phyloP scores from a whole-genome alignment of 2,113 vertebrate species.

The Scortum barcoo region DNA sequence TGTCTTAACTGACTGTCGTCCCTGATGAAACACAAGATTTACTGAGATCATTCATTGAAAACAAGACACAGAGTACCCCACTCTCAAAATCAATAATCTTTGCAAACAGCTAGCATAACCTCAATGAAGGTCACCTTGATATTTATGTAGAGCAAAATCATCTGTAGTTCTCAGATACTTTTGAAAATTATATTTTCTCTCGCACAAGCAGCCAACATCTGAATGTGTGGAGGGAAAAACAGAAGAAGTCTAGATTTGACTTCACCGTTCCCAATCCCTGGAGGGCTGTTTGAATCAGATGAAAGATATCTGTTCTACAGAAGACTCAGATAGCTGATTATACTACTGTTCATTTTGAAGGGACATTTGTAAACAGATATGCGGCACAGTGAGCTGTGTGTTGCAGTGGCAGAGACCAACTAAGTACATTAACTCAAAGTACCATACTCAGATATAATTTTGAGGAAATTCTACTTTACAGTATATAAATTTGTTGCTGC shows the following conservation, averaged over 20 bases:
- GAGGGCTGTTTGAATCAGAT: slow-evolving; percentile 54
- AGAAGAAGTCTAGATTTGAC: slow-evolving; percentile 14
- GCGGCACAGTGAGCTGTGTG: background rate
- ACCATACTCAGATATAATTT: background rate
- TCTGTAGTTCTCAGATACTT: slow-evolving; percentile 10
- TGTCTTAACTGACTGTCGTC: slow-evolving; percentile 16
- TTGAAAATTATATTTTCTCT: slow-evolving; percentile 15
- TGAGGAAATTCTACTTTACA: background rate
- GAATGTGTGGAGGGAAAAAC: slow-evolving; percentile 8
- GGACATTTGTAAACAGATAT: slow-evolving; percentile 12
- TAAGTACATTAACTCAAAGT: background rate
- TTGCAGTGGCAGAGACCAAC: background rate
- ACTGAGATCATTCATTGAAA: slow-evolving; percentile 52
- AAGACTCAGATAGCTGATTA: slow-evolving; percentile 29
- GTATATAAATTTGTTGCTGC: background rate
- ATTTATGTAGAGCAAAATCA: slow-evolving; percentile 35
- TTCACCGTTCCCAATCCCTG: slow-evolving; percentile 28
- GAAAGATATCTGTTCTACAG: slow-evolving; percentile 33
- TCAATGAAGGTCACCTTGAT: slow-evolving; percentile 39
- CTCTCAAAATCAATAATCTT: slow-evolving; percentile 50
- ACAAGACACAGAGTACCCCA: slow-evolving; percentile 24
- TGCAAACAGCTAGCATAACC: slow-evolving; percentile 26
- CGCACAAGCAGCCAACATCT: background rate
- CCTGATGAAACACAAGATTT: slow-evolving; percentile 43
- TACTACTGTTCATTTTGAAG: slow-evolving; percentile 22